Evolutionary conservation across 2,888 invertebrate species (phyloP).

Genomic region (Rambutsinella grinnellia): DNA sequence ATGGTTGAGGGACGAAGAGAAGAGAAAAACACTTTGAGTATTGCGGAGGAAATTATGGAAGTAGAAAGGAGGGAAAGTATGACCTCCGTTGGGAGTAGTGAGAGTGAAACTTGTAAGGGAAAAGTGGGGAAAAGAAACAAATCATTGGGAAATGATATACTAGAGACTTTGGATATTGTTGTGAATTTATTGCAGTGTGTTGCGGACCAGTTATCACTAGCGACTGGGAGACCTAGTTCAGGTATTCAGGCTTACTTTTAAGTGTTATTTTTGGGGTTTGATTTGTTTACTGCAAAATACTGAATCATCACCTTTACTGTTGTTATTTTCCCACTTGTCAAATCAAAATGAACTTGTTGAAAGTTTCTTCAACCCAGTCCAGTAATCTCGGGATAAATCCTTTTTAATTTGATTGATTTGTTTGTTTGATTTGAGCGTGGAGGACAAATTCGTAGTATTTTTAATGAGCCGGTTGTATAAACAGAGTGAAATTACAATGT

Average conservation of each 20-base stretch:
- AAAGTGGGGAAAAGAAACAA: no score
- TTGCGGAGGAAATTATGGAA: conserved; percentile 37
- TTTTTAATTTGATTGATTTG: no score
- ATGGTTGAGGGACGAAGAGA: no score
- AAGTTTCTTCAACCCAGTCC: conserved; percentile 39
- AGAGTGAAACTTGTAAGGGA: neutral
- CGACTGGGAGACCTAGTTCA: conserved; percentile 20
- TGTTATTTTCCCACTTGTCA: neutral
- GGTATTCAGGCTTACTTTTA: no score
- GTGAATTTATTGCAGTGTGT: conserved; percentile 26
- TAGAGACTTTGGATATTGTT: conserved; percentile 29
- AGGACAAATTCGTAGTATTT: no score
- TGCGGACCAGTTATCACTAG: conserved; percentile 31
- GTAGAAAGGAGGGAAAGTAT: neutral
- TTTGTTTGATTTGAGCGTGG: no score
- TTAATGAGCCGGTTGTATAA: no score
- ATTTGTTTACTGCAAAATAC: neutral
- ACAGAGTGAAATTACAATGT: no score
- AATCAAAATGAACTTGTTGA: conserved; percentile 46
- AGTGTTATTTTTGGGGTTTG: neutral
- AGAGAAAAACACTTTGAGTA: conserved; percentile 10
- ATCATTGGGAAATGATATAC: conserved; percentile 17
- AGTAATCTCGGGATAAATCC: no score
- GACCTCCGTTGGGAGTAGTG: no score
- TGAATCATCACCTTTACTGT: neutral